Evolutionary conservation across 2,113 vertebrate genomes (phyloP).

Genomic region (Aphelocoma coerulescens): DNA sequence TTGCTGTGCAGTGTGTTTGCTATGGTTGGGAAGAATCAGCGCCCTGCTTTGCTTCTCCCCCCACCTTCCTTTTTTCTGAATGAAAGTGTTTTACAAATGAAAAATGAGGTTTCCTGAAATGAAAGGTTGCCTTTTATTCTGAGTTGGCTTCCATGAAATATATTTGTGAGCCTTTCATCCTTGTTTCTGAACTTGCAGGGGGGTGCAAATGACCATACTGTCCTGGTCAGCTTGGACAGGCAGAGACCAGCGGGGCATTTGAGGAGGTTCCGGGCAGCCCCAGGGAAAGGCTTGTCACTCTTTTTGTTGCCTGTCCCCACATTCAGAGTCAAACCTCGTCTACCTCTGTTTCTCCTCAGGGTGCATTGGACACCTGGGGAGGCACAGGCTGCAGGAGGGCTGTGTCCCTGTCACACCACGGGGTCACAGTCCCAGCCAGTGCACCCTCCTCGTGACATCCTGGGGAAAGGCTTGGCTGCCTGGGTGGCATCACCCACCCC

Average conservation of each 20-base stretch:
- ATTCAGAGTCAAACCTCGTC: fast-evolving
- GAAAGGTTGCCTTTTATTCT: conserved; percentile 5
- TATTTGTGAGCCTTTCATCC: background rate
- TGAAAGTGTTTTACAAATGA: conserved; percentile 51
- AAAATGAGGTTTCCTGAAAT: conserved; percentile 61
- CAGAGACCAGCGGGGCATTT: background rate
- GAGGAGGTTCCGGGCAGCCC: background rate
- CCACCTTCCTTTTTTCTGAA: background rate
- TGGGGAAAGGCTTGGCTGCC: background rate
- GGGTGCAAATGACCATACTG: background rate
- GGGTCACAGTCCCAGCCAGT: background rate
- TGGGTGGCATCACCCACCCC: fast-evolving
- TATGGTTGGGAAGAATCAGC: background rate
- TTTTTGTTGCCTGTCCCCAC: background rate
- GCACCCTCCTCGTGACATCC: background rate
- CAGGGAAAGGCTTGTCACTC: background rate
- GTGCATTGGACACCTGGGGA: background rate
- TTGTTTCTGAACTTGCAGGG: background rate
- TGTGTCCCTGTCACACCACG: fast-evolving
- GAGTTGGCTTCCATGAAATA: conserved; percentile 22
- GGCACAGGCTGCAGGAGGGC: background rate
- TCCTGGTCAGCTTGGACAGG: too few species aligned
- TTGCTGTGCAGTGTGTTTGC: background rate
- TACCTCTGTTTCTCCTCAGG: background rate
- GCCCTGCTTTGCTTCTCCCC: background rate